These are phyloP conservation scores for Catocala sponsa DNA, from an alignment of 2,888 invertebrate species.

Conservation along the genomic window DNA sequence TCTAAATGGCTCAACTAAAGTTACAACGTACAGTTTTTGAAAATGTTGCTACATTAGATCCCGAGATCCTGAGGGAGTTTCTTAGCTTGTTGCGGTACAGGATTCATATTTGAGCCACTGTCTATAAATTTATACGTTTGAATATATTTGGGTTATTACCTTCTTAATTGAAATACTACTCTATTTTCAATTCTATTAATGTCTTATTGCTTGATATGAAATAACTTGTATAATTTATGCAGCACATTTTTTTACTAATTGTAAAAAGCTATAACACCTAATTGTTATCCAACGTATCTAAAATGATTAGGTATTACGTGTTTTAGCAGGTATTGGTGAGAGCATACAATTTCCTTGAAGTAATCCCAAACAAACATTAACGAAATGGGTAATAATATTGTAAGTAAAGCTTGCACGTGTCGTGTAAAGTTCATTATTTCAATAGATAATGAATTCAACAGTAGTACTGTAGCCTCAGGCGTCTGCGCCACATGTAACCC, in stretches of 20 bases:
- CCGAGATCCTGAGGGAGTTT: conserved; percentile 85
- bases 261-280: too few species aligned
- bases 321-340: too few species aligned
- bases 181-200: conserved; percentile 2
- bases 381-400: conserved; percentile 1
- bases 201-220: background rate
- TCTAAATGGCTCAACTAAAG: conserved; percentile 14
- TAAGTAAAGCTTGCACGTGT: conserved; percentile 12
- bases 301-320: too few species aligned
- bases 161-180: conserved; percentile 49
- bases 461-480: conserved; percentile 62
- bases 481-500: conserved; percentile 50
- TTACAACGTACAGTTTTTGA: conserved; percentile 43
- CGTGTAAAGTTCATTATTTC: conserved; percentile 26
- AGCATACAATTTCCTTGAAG: too few species aligned
- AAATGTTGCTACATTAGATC: conserved; percentile 67
- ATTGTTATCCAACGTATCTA: too few species aligned
- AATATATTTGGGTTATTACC: conserved; percentile 44
- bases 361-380: background rate
- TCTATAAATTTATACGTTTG: conserved; percentile 73
- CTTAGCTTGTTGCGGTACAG: conserved; percentile 84
- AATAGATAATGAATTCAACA: conserved; percentile 61
- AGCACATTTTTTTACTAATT: too few species aligned
- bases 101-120: conserved; percentile 85
- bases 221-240: background rate